Evolutionary conservation across 2,797 vertebrate genomes (phyloP).

Genomic region (Decapterus maruadsi): DNA sequence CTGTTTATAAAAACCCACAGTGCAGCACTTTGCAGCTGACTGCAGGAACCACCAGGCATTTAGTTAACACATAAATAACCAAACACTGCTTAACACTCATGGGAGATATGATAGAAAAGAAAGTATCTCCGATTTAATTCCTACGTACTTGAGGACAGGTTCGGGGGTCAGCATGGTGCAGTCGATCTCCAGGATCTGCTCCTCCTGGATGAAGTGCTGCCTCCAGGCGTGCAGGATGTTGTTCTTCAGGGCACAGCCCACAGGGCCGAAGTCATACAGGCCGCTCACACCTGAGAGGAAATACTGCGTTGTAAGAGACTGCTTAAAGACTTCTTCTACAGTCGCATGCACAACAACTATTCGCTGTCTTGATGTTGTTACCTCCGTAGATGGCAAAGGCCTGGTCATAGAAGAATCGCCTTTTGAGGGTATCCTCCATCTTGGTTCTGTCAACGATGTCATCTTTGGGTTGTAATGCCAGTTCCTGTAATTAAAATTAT

Average conservation of each 20-base stretch:
- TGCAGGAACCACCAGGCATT: constrained; percentile 80
- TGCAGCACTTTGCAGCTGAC: constrained; percentile 74
- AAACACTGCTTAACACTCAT: background rate
- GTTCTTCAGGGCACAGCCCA: constrained; percentile 98
- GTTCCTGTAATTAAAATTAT: constrained; percentile 85
- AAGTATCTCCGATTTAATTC: too few relatives aligned
- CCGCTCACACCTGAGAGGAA: constrained; percentile 93
- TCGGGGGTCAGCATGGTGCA: constrained; percentile 99
- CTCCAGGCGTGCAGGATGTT: constrained; percentile 97
- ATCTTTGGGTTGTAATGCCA: constrained; percentile 96
- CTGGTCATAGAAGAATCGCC: constrained; percentile 98
- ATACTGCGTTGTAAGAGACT: constrained; percentile 49
- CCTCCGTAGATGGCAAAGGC: constrained; percentile 99
- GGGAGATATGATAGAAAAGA: background rate
- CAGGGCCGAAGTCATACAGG: constrained; percentile 97
- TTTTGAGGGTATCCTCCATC: constrained; percentile 98
- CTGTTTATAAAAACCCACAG: constrained; percentile 76
- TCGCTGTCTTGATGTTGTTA: constrained; percentile 58
- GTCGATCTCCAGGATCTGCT: constrained; percentile 98
- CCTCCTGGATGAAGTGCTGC: constrained; percentile 99
- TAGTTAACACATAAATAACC: background rate
- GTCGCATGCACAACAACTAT: rapidly evolving
- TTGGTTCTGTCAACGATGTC: constrained; percentile 95
- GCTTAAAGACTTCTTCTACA: background rate
- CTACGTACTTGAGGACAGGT: constrained; percentile 92